These are phyloP conservation scores for Oceanodroma leucorhoa DNA, from an alignment of 2,797 vertebrate genomes.

Conservation along the genomic window DNA sequence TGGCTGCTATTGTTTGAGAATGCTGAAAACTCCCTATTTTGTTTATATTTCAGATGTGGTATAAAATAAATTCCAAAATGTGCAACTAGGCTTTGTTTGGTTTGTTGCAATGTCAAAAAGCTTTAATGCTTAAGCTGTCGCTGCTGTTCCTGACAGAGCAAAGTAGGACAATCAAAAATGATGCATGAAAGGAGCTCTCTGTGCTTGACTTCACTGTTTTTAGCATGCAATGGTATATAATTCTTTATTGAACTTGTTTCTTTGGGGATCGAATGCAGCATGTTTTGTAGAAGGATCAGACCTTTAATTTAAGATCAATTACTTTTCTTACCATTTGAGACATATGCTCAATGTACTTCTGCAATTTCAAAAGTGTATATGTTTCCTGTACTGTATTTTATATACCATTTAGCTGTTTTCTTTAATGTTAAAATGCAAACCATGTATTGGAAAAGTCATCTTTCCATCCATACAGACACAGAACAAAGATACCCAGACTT, in stretches of 20 bases:
- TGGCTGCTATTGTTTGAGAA: not conserved
- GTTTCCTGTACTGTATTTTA: not conserved
- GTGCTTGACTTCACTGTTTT: not conserved
- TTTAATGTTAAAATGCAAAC: not conserved
- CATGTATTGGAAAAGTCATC: not conserved
- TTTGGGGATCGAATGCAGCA: not conserved
- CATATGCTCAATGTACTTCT: not conserved
- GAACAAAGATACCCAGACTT: not conserved
- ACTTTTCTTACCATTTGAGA: not conserved
- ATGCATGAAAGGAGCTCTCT: not conserved
- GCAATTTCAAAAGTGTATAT: not conserved
- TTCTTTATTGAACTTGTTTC: not conserved
- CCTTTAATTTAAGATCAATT: not conserved
- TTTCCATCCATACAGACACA: not conserved
- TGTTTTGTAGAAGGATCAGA: not conserved
- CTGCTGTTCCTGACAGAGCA: slow-evolving; percentile 16
- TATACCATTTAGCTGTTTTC: not conserved
- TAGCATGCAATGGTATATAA: not conserved
- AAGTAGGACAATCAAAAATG: slow-evolving; percentile 51
- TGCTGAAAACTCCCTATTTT: not conserved
- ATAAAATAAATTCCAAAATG: slow-evolving; percentile 11
- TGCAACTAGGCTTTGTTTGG: not conserved
- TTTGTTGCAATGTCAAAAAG: slow-evolving; percentile 26
- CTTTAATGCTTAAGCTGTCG: not conserved
- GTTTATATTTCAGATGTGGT: not conserved